Conservation (phyloP, 2,113 vertebrate genomes). For the Myrmophylax atrothorax region DNA sequence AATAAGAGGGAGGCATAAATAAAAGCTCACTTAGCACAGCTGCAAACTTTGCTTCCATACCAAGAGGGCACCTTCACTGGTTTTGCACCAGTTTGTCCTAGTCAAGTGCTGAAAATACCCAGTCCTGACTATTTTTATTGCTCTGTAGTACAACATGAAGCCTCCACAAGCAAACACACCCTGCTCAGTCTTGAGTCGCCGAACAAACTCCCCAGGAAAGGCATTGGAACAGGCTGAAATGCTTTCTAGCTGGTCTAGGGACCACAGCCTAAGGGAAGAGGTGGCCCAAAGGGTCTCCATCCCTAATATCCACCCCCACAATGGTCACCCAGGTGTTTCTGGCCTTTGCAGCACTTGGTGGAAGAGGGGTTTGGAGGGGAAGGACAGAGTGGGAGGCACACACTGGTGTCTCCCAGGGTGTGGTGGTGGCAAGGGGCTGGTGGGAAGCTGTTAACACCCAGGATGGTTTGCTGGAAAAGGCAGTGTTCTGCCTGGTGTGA, state of each 20-base stretch:
- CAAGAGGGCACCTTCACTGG: neutral
- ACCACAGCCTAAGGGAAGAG: neutral
- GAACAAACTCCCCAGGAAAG: neutral
- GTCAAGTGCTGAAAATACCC: neutral
- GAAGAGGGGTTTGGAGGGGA: neutral
- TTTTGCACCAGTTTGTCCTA: neutral
- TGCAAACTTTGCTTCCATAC: neutral
- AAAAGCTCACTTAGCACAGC: neutral
- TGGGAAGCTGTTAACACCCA: neutral
- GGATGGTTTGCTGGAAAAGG: neutral
- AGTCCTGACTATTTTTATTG: neutral
- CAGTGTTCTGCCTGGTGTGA: neutral
- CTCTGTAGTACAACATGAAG: neutral
- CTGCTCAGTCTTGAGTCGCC: neutral
- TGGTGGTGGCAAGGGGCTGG: neutral
- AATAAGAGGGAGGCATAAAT: neutral
- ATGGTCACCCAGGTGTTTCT: neutral
- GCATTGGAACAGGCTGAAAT: neutral
- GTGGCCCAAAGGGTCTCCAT: neutral
- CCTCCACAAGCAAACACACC: neutral
- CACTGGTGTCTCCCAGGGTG: fast-evolving
- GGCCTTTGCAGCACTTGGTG: neutral
- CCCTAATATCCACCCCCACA: neutral
- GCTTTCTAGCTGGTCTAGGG: neutral
- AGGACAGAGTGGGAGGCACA: fast-evolving